Base-by-base conservation (phyloP, 2,888 invertebrate genomes). In the Hanleya hanleyi region DNA sequence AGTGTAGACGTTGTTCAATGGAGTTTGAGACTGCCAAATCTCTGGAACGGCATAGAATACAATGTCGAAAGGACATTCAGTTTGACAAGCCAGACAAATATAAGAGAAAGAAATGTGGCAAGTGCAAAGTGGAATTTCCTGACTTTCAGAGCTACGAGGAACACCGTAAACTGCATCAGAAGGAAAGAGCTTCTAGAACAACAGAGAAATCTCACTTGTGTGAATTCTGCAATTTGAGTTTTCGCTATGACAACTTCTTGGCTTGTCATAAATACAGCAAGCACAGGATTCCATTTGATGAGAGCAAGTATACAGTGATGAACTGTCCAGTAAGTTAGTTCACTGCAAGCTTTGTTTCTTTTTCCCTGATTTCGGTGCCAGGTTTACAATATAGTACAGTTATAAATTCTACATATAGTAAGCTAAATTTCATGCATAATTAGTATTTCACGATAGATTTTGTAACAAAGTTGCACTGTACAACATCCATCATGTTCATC, bases 211-310 rank as follows among this genome's bases (percentile, higher is more conserved):
- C 64, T 35, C 35, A 64, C 9, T 3, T 18, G 1, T 64, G 64
- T n/a, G 38, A 64, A n/a, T 15, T 64, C 15, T 64, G 64, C 26
- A n/a, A 37, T 35, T n/a, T 36, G 38, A 37, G 6, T 7, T 37
- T 64, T 37, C 64, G 64, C 3, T 64, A 37, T 9, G 38, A 64
- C 4, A 64, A 18, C 22, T 37, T 37, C 36, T 26, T 64, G 22
- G 64, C 64, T 9, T 37, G 35, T 7, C 64, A 64, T 64, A 18
- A 37, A 32, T 64, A 22, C 38, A 37, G 64, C 9, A 64, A 64
- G 15, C 64, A 64, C 26, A 37, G 29, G n/a, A 64, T 64, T 1
- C 36, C 64, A 1, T 64, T 64, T 36, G 64, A 64, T 64, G 64
- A 64, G n/a, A 35, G 36, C 3, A 64, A 64, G 64, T 35, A 37